Conservation (phyloP, 2,113 vertebrate genomes). For the Speoplatyrhinus poulsoni region DNA sequence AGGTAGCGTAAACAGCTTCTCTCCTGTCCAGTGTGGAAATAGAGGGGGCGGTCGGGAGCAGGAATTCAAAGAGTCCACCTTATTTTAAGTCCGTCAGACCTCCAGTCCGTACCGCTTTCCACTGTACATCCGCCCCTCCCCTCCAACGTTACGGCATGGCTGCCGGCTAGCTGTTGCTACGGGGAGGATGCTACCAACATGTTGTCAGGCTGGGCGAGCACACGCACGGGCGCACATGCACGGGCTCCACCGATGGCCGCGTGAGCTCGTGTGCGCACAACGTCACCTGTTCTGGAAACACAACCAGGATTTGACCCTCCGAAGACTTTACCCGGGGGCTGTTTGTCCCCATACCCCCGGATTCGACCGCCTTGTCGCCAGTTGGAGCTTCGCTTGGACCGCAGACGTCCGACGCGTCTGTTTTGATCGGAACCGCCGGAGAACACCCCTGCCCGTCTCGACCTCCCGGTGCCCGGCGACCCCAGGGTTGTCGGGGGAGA, state of each 20-base stretch:
- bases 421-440: constrained; percentile 40
- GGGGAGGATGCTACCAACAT: constrained; percentile 67
- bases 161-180: constrained; percentile 39
- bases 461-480: constrained; percentile 17
- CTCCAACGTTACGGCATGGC: constrained; percentile 46
- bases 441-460: constrained; percentile 25
- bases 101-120: constrained; percentile 32
- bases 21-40: constrained; percentile 36
- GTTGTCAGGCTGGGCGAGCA: constrained; percentile 45
- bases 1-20: constrained; percentile 46
- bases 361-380: neutral
- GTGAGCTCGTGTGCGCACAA: constrained; percentile 55
- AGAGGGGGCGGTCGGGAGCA: constrained; percentile 32
- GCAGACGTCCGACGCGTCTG: neutral
- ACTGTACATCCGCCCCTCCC: constrained; percentile 42
- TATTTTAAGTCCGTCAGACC: constrained; percentile 28
- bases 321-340: neutral
- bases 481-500: constrained; percentile 26
- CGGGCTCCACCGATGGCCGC: constrained; percentile 37
- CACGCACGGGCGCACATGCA: constrained; percentile 27
- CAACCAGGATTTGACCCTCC: constrained; percentile 25
- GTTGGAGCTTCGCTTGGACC: neutral
- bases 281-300: constrained; percentile 35
- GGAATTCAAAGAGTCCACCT: constrained; percentile 24
- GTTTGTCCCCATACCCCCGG: constrained; percentile 8